These are phyloP conservation scores for Microcebus lehilahytsara DNA, from an alignment of 2,113 vertebrate species.

Conservation along the genomic window DNA sequence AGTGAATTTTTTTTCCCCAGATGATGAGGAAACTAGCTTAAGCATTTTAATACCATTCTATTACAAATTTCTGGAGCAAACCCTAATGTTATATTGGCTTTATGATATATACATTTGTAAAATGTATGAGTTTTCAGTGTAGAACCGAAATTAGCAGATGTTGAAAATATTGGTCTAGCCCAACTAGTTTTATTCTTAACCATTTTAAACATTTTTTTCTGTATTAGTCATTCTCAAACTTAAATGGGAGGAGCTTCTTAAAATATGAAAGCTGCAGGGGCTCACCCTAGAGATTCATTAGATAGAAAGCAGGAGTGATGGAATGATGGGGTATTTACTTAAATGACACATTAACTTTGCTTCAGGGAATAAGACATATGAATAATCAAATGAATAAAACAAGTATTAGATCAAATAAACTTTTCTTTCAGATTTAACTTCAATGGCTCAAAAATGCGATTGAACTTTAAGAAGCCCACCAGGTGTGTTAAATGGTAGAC, in stretches of 20 bases:
- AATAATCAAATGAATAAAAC: slow-evolving; percentile 28
- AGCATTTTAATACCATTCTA: not conserved
- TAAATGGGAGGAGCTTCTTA: slow-evolving; percentile 15
- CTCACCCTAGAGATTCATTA: not conserved
- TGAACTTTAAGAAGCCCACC: not conserved
- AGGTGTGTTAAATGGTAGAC: not conserved
- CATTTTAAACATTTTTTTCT: slow-evolving; percentile 11
- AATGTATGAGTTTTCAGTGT: slow-evolving; percentile 7
- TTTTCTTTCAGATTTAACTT: slow-evolving; percentile 12
- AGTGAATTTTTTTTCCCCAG: not conserved
- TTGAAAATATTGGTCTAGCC: not conserved
- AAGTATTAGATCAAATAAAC: slow-evolving; percentile 2
- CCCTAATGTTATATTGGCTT: not conserved
- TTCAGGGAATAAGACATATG: not conserved
- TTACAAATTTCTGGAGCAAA: slow-evolving; percentile 9
- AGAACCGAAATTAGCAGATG: not conserved
- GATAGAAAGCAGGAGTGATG: not conserved
- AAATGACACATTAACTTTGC: not conserved
- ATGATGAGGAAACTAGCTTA: not conserved
- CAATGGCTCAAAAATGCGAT: not conserved
- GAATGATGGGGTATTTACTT: not conserved
- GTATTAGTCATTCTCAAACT: not conserved
- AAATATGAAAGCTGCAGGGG: slow-evolving; percentile 24
- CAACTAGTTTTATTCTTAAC: slow-evolving; percentile 30
- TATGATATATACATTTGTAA: not conserved